Evolutionary conservation across 2,888 invertebrate genomes (phyloP), one percentile per base, ranked within the genome.

Genomic region (Ischnus inquisitorius): DNA sequence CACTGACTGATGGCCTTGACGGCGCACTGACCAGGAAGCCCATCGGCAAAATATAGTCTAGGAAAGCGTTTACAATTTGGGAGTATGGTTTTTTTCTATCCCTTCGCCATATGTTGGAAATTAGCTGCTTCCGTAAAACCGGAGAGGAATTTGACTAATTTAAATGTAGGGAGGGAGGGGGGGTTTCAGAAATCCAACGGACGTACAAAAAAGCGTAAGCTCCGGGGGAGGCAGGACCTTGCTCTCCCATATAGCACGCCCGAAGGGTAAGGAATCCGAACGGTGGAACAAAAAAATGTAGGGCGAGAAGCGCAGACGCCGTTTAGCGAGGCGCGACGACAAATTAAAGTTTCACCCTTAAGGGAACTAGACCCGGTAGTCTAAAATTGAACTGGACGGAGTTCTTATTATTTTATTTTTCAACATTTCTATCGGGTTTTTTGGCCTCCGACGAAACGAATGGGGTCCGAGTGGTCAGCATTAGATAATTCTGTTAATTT

Each of bases 91-190:
- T 79, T 84, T 85, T 86, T 86, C 76, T 81, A 84, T 86, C 82
- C 77, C 77, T 83, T 78, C 82, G 83, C 88, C 90, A 90, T 90
- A 88, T 90, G 90, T 87, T 89, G 84, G 85, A 88, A 90, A 90
- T 90, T 88, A 88, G 87, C 86, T 81, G 89, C 81, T 90, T 90
- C 89, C 90, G 89, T 88, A 87, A 88, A 88, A 88, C 76, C 81
- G 84, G 79, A 77, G 84, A 79, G 83, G 79, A 69, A 72, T 77
- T 76, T 79, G 84, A 80, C 85, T 87, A 86, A 88, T 88, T 88
- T 88, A 87, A 88, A 88, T 88, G 80, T 65, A 57, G 78, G 79
- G 76, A 60, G 39, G 28, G 34, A 75, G 64, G 39, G 28, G 34
- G 75, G 28, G 75, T 82, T 67, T 79, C 48, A 39, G 34, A 83